Evolutionary conservation across 2,113 vertebrate species (phyloP), one percentile per base, ranked within the genome.

Genomic region (Pseudopipra pipra): DNA sequence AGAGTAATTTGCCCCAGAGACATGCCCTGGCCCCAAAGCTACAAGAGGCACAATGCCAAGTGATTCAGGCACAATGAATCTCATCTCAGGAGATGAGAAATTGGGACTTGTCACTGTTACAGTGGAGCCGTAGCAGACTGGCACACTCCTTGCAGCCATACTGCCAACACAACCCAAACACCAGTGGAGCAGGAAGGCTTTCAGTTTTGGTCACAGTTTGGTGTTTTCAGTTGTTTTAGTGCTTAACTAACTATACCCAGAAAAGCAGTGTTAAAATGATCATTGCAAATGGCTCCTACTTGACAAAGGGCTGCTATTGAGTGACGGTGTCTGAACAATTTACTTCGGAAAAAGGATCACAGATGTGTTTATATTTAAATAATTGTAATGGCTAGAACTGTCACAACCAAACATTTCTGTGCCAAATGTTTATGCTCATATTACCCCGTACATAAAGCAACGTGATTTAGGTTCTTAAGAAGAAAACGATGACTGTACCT

Each of bases 401-500:
- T 5, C 58, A 74, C 67, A 87, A 83, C 85, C 49, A 78, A 83
- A 83, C 12, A 43, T 86, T 81, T 65, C 63, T 6, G 24, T 68
- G 86, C 44, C 35, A 84, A 90, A 74, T 63, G 20, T 78, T 93
- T 93, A 41, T 62, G 46, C 89, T 80, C 61, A n/a, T 43, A 75
- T 84, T 72, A 72, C 14, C 83, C 93, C 68, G 63, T 41, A 92
- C 94, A 95, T 78, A 94, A 94, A 95, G 61, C 52, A 89, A 92
- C 16, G 51, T 44, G 35, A 68, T 86, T 89, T 90, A 88, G 46
- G 44, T 59, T 90, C 87, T 96, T 58, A 90, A 95, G 86, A 93
- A 87, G 52, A 92, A 97, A 96, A 85, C 77, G 12, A 52, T 37
- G 11, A 86, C 81, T 51, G 31, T 98, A 99, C 99, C 99, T 99